Evolutionary conservation across 2,888 invertebrate species (phyloP).

Genomic region (Anorthoa munda): DNA sequence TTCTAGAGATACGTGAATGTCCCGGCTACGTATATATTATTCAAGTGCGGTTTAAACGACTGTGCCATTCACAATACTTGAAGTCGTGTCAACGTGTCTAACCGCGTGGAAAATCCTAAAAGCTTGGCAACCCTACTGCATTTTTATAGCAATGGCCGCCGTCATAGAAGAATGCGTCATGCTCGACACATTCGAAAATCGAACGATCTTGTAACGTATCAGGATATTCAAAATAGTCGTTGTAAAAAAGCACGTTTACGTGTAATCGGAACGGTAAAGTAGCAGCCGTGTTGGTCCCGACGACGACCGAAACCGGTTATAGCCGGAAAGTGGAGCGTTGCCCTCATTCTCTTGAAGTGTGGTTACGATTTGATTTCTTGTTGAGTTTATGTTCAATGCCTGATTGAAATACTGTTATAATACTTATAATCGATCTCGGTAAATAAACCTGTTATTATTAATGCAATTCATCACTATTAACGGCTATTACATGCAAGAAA

Average conservation of each 20-base stretch:
- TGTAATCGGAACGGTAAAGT: slow-evolving; percentile 72
- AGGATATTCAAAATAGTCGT: slow-evolving; percentile 59
- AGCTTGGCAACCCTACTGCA: slow-evolving; percentile 24
- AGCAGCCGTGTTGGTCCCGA: slow-evolving; percentile 72
- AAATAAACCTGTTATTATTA: slow-evolving; percentile 32
- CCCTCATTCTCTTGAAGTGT: slow-evolving; percentile 82
- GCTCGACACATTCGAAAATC: slow-evolving; percentile 39
- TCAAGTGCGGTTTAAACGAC: slow-evolving; percentile 31
- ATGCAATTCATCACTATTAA: slow-evolving; percentile 34
- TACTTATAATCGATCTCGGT: slow-evolving; percentile 67
- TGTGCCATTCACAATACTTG: slow-evolving; percentile 28
- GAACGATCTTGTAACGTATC: slow-evolving; percentile 37
- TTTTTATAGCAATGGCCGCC: slow-evolving; percentile 18
- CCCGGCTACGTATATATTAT: slow-evolving; percentile 34
- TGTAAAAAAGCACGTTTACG: slow-evolving; percentile 66
- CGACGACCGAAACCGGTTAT: slow-evolving; percentile 81
- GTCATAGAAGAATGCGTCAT: slow-evolving; percentile 43
- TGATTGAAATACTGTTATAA: slow-evolving; percentile 76
- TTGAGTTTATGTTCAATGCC: slow-evolving; percentile 70
- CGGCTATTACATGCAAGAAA: slow-evolving; percentile 4
- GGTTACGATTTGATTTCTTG: slow-evolving; percentile 83
- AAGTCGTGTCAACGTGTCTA: slow-evolving; percentile 30
- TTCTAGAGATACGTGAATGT: slow-evolving; percentile 15
- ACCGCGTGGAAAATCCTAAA: slow-evolving; percentile 35
- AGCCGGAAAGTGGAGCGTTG: slow-evolving; percentile 86